Percentiles rank a stretch among this genome's conserved stretches.
phyloP scores from a whole-genome alignment of 2,797 vertebrate species.

The Tapirus indicus region DNA sequence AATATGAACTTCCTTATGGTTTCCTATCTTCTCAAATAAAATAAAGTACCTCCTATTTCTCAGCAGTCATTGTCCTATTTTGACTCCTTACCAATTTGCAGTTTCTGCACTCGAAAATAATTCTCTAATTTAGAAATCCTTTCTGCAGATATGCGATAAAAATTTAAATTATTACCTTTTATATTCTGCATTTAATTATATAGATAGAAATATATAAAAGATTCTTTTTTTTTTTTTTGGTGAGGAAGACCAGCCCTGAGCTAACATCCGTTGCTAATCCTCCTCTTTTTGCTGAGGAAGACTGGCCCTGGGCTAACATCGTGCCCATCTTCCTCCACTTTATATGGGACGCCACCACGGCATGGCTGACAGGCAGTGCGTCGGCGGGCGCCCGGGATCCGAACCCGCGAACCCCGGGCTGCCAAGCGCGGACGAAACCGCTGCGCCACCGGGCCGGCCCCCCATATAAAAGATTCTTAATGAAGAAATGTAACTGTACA shows the following conservation, averaged over 20 bases:
- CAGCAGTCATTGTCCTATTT: background rate
- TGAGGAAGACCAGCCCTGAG: too few relatives aligned
- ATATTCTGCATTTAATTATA: background rate
- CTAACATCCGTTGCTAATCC: too few relatives aligned
- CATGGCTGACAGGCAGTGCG: too few relatives aligned
- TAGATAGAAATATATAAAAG: background rate
- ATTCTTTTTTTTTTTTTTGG: too few relatives aligned
- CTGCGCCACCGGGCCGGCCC: too few relatives aligned
- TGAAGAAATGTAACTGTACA: background rate
- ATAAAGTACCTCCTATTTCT: background rate
- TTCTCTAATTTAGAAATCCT: background rate
- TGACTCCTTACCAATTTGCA: background rate
- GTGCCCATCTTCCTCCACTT: too few relatives aligned
- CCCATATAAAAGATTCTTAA: background rate
- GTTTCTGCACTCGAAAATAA: background rate
- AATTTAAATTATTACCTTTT: background rate
- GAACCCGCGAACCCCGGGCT: too few relatives aligned
- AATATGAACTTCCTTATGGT: background rate
- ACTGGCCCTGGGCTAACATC: too few relatives aligned
- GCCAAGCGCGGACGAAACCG: too few relatives aligned
- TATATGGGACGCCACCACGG: too few relatives aligned
- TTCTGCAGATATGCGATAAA: background rate
- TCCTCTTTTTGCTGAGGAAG: too few relatives aligned
- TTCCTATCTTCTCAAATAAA: background rate
- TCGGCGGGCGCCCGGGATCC: too few relatives aligned